Evolutionary conservation across 2,113 vertebrate genomes (phyloP).

Genomic region (Mirza zaza): DNA sequence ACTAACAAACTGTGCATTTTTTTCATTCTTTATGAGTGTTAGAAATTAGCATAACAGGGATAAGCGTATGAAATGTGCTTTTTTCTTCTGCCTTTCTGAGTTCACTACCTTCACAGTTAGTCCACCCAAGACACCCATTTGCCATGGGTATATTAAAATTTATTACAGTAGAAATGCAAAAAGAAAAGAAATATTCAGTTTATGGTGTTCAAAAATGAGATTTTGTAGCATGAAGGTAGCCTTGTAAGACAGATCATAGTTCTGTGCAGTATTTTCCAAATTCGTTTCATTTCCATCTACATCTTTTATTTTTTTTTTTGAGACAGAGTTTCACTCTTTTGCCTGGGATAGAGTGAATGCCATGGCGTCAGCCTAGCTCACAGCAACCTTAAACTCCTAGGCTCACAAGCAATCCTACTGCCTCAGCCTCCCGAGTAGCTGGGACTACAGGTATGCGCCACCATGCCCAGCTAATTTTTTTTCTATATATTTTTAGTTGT

Average conservation of each 20-base stretch:
- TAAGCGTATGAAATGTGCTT: not conserved
- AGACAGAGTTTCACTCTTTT: no score
- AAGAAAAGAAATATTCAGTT: slow-evolving; percentile 4
- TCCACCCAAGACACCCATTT: not conserved
- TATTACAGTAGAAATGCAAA: slow-evolving; percentile 32
- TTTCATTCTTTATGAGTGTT: not conserved
- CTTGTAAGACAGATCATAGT: not conserved
- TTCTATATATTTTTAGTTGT: no score
- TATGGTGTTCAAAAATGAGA: not conserved
- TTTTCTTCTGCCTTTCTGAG: slow-evolving; percentile 23
- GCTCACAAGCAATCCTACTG: no score
- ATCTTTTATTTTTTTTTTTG: not conserved
- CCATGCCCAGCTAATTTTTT: no score
- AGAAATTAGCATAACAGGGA: not conserved
- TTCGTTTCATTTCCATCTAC: not conserved
- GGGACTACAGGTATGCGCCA: no score
- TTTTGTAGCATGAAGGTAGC: not conserved
- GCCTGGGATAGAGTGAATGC: no score
- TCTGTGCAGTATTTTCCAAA: not conserved
- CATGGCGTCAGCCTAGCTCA: no score
- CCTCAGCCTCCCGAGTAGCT: no score
- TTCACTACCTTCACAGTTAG: not conserved
- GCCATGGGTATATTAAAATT: not conserved
- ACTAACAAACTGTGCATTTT: not conserved
- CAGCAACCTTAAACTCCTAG: no score